phyloP scores from a whole-genome alignment of 2,797 vertebrate genomes.

The Peromyscus nudipes region DNA sequence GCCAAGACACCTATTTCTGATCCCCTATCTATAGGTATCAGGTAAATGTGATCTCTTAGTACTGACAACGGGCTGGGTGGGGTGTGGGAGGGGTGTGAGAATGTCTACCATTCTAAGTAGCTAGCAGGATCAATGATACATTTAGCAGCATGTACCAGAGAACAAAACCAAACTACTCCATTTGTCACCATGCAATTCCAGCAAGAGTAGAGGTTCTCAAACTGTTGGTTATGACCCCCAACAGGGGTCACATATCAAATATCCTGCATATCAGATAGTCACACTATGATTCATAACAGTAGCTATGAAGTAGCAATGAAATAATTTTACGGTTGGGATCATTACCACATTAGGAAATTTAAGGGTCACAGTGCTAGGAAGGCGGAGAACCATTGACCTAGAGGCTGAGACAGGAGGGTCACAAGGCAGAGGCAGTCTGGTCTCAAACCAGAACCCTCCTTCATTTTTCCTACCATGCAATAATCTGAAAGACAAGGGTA shows the following conservation, averaged over 20 bases:
- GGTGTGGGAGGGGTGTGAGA: accelerated
- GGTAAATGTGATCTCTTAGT: neutral
- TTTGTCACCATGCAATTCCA: neutral
- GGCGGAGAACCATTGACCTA: neutral
- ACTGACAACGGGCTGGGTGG: accelerated
- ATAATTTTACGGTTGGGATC: neutral
- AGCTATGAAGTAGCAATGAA: neutral
- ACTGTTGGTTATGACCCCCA: neutral
- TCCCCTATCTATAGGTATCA: too few species aligned
- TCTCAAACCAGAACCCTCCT: neutral
- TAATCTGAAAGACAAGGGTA: neutral
- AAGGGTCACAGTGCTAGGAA: neutral
- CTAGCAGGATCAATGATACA: accelerated
- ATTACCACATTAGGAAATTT: neutral
- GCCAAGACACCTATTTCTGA: neutral
- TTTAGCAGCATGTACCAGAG: neutral
- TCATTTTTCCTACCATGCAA: neutral
- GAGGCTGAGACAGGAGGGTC: neutral
- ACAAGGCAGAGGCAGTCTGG: neutral
- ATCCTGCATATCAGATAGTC: neutral
- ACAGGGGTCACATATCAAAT: neutral
- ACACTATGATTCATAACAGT: neutral
- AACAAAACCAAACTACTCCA: neutral
- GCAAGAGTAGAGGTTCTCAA: neutral
- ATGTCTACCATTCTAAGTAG: neutral